Percentiles rank a stretch among this genome's conserved stretches.
These are phyloP conservation scores for Drosophila sproati DNA, from an alignment of 1,140 invertebrate species.

Conservation along the genomic window DNA sequence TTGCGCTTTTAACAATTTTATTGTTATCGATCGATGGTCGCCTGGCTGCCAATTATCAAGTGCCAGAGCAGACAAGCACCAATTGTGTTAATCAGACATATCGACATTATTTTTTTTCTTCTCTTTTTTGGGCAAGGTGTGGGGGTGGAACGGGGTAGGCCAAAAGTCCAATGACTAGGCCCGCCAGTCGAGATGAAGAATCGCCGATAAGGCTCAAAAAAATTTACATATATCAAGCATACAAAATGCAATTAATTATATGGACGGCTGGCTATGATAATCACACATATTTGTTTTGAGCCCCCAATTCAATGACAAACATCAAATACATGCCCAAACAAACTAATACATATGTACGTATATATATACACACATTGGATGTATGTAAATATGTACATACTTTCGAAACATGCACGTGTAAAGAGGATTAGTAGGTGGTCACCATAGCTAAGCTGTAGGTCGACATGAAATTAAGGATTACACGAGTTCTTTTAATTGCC, in stretches of 20 bases:
- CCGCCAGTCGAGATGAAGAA: not conserved
- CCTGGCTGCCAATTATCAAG: constrained; percentile 77
- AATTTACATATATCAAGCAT: constrained; percentile 34
- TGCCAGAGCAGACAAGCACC: constrained; percentile 48
- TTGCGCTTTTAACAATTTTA: constrained; percentile 81
- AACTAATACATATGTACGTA: not conserved
- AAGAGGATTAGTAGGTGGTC: constrained; percentile 59
- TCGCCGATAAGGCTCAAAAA: not conserved
- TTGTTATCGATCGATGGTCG: constrained; percentile 77
- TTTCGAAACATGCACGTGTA: constrained; percentile 37
- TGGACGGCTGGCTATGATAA: constrained; percentile 30
- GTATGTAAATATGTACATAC: no score
- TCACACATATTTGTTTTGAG: constrained; percentile 9
- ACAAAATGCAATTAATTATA: constrained; percentile 51
- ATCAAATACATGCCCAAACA: not conserved
- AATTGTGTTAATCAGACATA: constrained; percentile 41
- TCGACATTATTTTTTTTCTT: not conserved
- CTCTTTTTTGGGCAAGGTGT: no score
- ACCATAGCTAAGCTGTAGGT: constrained; percentile 45
- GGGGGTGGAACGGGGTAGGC: no score
- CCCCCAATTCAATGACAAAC: constrained; percentile 2
- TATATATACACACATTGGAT: no score
- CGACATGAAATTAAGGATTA: constrained; percentile 45
- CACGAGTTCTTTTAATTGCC: constrained; percentile 19
- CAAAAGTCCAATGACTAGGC: not conserved